Evolutionary conservation across 2,888 invertebrate genomes (phyloP), one percentile per base, ranked within the genome.

Genomic region (Leptura quadrifasciata): DNA sequence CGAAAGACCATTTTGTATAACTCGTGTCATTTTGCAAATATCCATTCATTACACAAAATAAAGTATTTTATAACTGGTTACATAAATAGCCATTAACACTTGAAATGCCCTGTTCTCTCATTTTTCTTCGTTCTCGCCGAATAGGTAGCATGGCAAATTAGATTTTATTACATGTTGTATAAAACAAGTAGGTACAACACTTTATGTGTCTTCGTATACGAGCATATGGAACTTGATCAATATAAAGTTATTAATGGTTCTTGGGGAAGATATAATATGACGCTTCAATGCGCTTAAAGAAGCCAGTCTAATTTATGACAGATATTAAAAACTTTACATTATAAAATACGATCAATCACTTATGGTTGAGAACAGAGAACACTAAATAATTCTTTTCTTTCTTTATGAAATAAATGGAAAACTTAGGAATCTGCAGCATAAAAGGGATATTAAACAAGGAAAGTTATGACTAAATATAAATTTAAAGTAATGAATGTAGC

Each of bases 301-400:
- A 57, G 57, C 21, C 57, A 21, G 57, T 57, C 57, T 57, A 57
- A 57, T 57, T 57, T 57, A 57, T 57, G 57, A 57, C 57, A 57
- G 20, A 57, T 57, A 57, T 57, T 57, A 57, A 57, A 57, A 57
- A 57, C 57, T 57, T 57, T 57, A 57, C 21, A 57, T 57, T 20
- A 57, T 57, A 21, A 21, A 18, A 21, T 18, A 57, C 57, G 21
- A 57, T 57, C 9, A 57, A 57, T 57, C 57, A 57, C 20, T 20
- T 12, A 47, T 47, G 47, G 47, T 47, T 47, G 47, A 2, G 10
- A 10, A 39, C 39, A 39, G 39, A n/a, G 4, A 3, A 47, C 15
- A 15, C n/a, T 4, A 47, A 47, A n/a, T 3, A 47, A 47, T 47
- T 4, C 12, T 15, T 47, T 47, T 47, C 47, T 47, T 47, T 15